These are phyloP conservation scores for Olivierus martensii DNA, from an alignment of 1,140 invertebrate genomes.

Conservation along the genomic window DNA sequence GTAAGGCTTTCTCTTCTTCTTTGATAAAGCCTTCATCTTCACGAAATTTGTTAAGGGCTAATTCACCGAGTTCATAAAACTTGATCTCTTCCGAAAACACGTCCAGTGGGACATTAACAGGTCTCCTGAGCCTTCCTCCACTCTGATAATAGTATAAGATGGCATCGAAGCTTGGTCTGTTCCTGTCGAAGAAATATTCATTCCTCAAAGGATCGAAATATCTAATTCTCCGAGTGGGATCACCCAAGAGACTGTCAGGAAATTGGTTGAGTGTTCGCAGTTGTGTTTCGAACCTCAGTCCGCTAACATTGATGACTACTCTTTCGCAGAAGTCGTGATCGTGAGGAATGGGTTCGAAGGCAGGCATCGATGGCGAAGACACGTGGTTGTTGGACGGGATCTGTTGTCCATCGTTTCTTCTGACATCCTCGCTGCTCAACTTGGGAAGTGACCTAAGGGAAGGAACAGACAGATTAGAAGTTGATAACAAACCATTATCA, in stretches of 20 bases:
- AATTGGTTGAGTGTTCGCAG: slow-evolving; percentile 95
- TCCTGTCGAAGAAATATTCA: slow-evolving; percentile 99
- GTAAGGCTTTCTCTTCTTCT: slow-evolving; percentile 88
- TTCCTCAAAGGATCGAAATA: slow-evolving; percentile 93
- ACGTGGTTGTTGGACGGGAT: not conserved
- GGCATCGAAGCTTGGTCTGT: slow-evolving; percentile 93
- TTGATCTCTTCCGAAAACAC: slow-evolving; percentile 98
- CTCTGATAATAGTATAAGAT: slow-evolving; percentile 99
- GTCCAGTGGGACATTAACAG: slow-evolving; percentile 95
- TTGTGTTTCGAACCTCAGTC: slow-evolving; percentile 96
- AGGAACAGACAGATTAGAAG: no score
- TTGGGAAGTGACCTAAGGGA: slow-evolving; percentile 83
- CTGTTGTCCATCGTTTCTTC: slow-evolving; percentile 31
- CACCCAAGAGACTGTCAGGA: slow-evolving; percentile 93
- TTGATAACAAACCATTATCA: no score
- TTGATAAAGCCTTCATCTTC: slow-evolving; percentile 28
- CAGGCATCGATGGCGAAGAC: slow-evolving; percentile 23
- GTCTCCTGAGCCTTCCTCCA: slow-evolving; percentile 83
- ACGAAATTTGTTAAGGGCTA: slow-evolving; percentile 95
- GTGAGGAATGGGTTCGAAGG: slow-evolving; percentile 91
- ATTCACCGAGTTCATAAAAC: slow-evolving; percentile 95
- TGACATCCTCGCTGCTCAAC: slow-evolving; percentile 85
- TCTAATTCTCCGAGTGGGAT: slow-evolving; percentile 80
- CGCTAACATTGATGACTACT: slow-evolving; percentile 96
- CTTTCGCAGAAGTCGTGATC: slow-evolving; percentile 94